Evolutionary conservation across 64 coral and sea anemone species (phyloP), one percentile per base, ranked within the genome.

Genomic region (Trachythela sp.): DNA sequence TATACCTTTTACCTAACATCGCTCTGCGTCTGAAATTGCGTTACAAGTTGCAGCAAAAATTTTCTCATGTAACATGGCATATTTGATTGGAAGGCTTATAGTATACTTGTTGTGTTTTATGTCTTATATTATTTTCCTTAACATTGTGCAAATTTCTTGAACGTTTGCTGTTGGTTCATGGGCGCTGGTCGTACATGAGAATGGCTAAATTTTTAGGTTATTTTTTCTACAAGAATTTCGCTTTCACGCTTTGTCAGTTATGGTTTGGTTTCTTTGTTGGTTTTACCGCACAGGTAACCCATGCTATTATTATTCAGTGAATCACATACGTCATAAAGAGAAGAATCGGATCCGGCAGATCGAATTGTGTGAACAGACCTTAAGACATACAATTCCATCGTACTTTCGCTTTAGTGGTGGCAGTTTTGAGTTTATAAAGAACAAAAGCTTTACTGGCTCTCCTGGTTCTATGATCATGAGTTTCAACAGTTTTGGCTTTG

Each of bases 181-280:
- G 95, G 86, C 95, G 95, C 83, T 98, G 95, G 95, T 98, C 95
- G 64, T 98, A 98, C 93, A 93, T 98, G 93, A 90, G 95, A 87
- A 98, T 98, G 95, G 92, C 93, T 87, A 98, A 98, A 94, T 98
- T 98, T 94, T 92, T 98, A 70, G 94, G 94, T 87, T 98, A 98
- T 84, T 98, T 98, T 89, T 98, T 98, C 89, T 98, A 98, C 91
- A 98, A 98, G 93, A 98, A 98, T 98, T 98, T 98, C 88, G 95
- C 95, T 88, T 98, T 98, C 80, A 98, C 95, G 13, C 43, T 98
- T 85, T 88, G 92, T 80, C 95, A 98, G 39, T 86, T 98, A 26
- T 98, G 95, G 95, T 98, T 94, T 70, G 87, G 86, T 11, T 98
- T 98, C 48, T 98, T 89, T 89, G 90, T 88, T 89, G 95, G 95